A percentile compares a stretch with the other conserved stretches of the same genome.
Conservation (phyloP, 2,797 vertebrate species). For the Peromyscus nudipes region DNA sequence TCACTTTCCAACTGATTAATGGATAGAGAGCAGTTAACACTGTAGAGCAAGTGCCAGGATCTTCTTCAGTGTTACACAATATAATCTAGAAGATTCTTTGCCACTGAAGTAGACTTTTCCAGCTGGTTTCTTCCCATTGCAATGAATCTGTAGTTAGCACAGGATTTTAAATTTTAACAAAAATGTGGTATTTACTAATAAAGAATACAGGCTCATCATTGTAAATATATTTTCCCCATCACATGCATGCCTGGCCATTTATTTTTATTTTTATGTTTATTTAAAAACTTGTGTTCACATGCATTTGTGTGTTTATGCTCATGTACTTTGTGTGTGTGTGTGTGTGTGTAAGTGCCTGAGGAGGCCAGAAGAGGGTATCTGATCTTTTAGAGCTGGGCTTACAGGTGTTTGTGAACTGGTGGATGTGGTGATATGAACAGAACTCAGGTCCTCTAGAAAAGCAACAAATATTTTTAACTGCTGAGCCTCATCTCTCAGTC, state of each 20-base stretch:
- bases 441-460: too few species aligned
- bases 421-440: neutral
- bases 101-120: neutral
- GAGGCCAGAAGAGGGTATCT: neutral
- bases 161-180: slow-evolving; percentile 55
- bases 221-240: neutral
- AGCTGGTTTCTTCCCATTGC: neutral
- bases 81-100: neutral
- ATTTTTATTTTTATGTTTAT: neutral
- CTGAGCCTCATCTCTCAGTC: neutral
- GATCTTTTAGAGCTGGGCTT: neutral
- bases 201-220: neutral
- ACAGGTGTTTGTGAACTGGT: neutral
- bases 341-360: neutral
- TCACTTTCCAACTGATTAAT: slow-evolving; percentile 21
- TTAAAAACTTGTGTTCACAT: neutral
- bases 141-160: neutral
- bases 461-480: too few species aligned
- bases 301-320: neutral
- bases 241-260: neutral
- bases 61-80: neutral
- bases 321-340: neutral
- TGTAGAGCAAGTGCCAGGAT: neutral
- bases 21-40: neutral
- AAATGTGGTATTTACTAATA: slow-evolving; percentile 11